A percentile compares a stretch with the other conserved stretches of the same genome.
Conservation (phyloP, 2,888 invertebrate genomes). For the Parascotia fuliginaria region DNA sequence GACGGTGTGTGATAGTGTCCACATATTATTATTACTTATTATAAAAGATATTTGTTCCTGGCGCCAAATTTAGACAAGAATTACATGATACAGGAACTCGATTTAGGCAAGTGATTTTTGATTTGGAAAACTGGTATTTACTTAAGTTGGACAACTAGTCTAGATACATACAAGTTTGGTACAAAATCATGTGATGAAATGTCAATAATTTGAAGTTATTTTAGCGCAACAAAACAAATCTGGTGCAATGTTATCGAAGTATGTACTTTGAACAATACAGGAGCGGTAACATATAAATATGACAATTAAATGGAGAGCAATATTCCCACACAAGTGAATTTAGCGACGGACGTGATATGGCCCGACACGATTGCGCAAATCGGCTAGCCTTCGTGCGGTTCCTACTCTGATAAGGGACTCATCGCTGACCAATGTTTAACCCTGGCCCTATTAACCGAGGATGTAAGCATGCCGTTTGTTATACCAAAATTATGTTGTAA, state of each 20-base stretch:
- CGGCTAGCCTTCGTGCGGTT: slow-evolving; percentile 77
- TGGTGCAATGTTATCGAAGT: slow-evolving; percentile 8
- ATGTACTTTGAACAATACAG: slow-evolving; percentile 30
- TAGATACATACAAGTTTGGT: not conserved
- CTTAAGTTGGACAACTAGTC: not conserved
- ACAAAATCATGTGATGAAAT: not conserved
- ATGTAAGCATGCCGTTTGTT: slow-evolving; percentile 56
- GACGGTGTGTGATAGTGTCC: too few relatives aligned
- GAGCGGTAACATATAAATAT: slow-evolving; percentile 23
- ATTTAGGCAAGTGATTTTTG: too few relatives aligned
- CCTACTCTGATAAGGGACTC: slow-evolving; percentile 77
- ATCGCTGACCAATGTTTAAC: slow-evolving; percentile 67
- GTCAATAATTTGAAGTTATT: not conserved
- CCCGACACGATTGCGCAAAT: slow-evolving; percentile 76
- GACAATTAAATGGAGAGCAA: slow-evolving; percentile 48
- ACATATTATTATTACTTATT: too few relatives aligned
- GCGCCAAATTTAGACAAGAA: too few relatives aligned
- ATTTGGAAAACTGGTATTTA: too few relatives aligned
- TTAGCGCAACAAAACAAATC: not conserved
- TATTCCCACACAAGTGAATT: slow-evolving; percentile 72
- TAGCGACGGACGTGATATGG: slow-evolving; percentile 75
- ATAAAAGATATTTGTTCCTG: too few relatives aligned
- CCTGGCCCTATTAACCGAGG: slow-evolving; percentile 79
- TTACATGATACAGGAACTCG: too few relatives aligned
- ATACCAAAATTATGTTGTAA: slow-evolving; percentile 30